These are phyloP conservation scores for Morpho deidamia DNA, from an alignment of 2,888 invertebrate species.

Conservation along the genomic window DNA sequence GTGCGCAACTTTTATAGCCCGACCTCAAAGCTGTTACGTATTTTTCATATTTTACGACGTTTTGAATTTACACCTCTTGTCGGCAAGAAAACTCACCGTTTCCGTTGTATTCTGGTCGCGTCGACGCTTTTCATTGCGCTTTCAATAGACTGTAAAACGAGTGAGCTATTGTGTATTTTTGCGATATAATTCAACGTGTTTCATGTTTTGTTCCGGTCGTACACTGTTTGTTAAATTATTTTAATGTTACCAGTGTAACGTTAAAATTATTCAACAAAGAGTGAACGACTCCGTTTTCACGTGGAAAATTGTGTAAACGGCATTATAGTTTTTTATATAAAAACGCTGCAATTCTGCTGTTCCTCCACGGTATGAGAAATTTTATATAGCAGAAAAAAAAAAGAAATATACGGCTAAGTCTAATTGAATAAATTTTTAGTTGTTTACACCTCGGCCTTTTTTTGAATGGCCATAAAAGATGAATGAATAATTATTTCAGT, in stretches of 20 bases:
- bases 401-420: too few species aligned
- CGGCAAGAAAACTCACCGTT: conserved; percentile 39
- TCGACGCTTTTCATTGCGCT: conserved; percentile 35
- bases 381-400: too few species aligned
- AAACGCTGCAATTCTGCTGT: too few species aligned
- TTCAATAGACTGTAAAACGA: conserved; percentile 38
- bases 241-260: not conserved
- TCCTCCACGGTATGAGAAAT: too few species aligned
- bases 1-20: not conserved
- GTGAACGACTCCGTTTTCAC: not conserved
- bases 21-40: conserved; percentile 7
- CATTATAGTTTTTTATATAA: too few species aligned
- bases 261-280: not conserved
- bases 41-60: conserved; percentile 68
- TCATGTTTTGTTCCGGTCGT: conserved; percentile 26
- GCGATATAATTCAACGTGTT: conserved; percentile 23
- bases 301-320: too few species aligned
- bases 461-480: too few species aligned
- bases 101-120: conserved; percentile 30
- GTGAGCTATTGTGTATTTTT: conserved; percentile 26
- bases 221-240: conserved; percentile 19
- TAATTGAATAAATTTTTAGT: too few species aligned
- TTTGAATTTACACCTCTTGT: conserved; percentile 62
- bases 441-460: too few species aligned
- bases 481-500: too few species aligned